A percentile compares a stretch with the other conserved stretches of the same genome.
phyloP scores from a whole-genome alignment of 2,113 vertebrate species.

The Columba livia region DNA sequence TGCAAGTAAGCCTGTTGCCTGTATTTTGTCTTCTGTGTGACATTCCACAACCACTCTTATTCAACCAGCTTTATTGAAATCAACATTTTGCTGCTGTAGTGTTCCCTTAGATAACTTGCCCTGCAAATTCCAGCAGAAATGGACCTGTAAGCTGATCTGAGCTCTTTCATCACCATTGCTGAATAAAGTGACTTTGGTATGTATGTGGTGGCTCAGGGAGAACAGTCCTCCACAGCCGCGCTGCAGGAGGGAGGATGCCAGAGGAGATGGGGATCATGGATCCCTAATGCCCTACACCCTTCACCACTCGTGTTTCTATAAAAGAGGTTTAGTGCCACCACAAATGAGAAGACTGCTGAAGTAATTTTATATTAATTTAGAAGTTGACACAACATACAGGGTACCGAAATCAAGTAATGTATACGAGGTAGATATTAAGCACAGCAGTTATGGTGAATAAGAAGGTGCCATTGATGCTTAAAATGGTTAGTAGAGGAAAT shows the following conservation, averaged over 20 bases:
- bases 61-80: background rate
- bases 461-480: constrained; percentile 12
- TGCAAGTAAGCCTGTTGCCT: background rate
- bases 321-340: background rate
- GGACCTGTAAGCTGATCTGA: background rate
- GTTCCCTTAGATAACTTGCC: background rate
- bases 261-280: background rate
- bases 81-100: background rate
- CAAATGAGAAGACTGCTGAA: background rate
- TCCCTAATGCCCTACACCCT: background rate
- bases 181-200: background rate
- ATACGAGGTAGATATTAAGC: constrained; percentile 21
- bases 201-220: background rate
- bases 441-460: constrained; percentile 13
- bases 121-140: background rate
- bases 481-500: constrained; percentile 31
- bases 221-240: background rate
- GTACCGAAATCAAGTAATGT: background rate
- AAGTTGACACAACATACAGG: background rate
- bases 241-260: background rate
- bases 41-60: background rate
- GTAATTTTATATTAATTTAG: background rate
- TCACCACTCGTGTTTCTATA: background rate
- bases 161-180: background rate
- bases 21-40: background rate